phyloP scores from a whole-genome alignment of 2,888 invertebrate genomes.

The Lathronympha strigana region DNA sequence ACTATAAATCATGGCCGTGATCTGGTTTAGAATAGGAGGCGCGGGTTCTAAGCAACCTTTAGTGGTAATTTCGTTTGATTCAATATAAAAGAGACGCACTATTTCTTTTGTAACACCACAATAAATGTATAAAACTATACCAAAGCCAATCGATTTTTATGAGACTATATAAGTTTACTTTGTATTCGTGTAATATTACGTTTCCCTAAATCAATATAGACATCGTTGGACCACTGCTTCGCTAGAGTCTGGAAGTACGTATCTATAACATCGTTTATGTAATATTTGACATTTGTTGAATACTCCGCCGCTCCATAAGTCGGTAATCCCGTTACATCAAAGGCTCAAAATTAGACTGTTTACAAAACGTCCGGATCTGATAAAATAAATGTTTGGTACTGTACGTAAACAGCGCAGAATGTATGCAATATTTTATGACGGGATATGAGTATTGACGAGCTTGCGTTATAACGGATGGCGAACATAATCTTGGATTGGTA shows the following conservation, averaged over 20 bases:
- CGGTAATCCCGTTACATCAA: constrained; percentile 32
- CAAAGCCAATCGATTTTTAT: neutral
- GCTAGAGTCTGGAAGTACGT: neutral
- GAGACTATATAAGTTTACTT: neutral
- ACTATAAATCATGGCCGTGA: constrained; percentile 67
- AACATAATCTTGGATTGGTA: constrained; percentile 5
- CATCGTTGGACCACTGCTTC: neutral
- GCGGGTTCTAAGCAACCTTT: constrained; percentile 9
- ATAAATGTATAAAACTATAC: neutral
- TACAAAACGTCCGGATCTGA: constrained; percentile 40
- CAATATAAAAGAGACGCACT: neutral
- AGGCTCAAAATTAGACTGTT: constrained; percentile 41
- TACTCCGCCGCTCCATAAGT: constrained; percentile 27
- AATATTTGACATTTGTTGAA: constrained; percentile 28
- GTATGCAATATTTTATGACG: constrained; percentile 41
- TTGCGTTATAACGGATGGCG: constrained; percentile 30
- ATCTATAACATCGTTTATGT: constrained; percentile 7
- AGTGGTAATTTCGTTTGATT: constrained; percentile 7
- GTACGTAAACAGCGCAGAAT: constrained; percentile 41
- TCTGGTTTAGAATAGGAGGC: constrained; percentile 57
- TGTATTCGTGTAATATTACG: neutral
- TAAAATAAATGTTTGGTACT: constrained; percentile 41
- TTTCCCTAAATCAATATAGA: neutral
- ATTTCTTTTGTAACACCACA: neutral
- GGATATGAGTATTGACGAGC: constrained; percentile 34